Evolutionary conservation across 2,113 vertebrate genomes (phyloP), one percentile per base, ranked within the genome.

Genomic region (Promerops cafer): DNA sequence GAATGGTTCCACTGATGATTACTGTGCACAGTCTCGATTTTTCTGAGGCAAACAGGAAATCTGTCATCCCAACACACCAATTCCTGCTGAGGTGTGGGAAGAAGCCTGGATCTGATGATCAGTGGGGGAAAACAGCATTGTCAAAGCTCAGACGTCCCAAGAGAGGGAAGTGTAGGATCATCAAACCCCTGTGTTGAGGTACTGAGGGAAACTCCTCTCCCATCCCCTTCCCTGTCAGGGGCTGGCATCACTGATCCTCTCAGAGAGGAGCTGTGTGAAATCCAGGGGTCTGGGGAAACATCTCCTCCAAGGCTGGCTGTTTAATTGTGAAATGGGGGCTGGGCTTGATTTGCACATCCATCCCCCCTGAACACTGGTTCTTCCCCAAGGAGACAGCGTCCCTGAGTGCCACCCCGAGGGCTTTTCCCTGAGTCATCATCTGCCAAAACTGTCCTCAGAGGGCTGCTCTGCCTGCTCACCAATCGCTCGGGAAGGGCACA

Each of bases 401-500:
- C 84, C 69, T 10, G 27, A 82, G 50, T 57, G 77, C 64, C 66
- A 74, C 72, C 72, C 40, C 1, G 0, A 13, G 27, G 70, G 75
- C 49, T 79, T 72, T 68, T 30, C 60, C 69, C 31, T 83, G 47
- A 82, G 85, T 2, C 44, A 11, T 44, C 40, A 2, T 35, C 68
- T 78, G 65, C 60, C 53, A 30, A 40, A 75, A 44, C 7, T 9
- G 1, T 6, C 56, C 89, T 65, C 74, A 10, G n/a, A 71, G 61
- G 1, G 27, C 61, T 71, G 37, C 20, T 0, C 3, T 64, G 57
- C 10, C 60, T 63, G 64, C 88, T 80, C 66, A 39, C n/a, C 2
- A 1, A 3, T 8, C 1, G 0, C 60, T 23, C 27, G 53, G 61
- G 72, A 27, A 68, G 45, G 13, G 53, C 65, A 8, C 44, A 15